A percentile compares a stretch with the other conserved stretches of the same genome.
Evolutionary conservation across 1,140 invertebrate species (phyloP).

Genomic region (fruit fly (Drosophila melanogaster)): DNA sequence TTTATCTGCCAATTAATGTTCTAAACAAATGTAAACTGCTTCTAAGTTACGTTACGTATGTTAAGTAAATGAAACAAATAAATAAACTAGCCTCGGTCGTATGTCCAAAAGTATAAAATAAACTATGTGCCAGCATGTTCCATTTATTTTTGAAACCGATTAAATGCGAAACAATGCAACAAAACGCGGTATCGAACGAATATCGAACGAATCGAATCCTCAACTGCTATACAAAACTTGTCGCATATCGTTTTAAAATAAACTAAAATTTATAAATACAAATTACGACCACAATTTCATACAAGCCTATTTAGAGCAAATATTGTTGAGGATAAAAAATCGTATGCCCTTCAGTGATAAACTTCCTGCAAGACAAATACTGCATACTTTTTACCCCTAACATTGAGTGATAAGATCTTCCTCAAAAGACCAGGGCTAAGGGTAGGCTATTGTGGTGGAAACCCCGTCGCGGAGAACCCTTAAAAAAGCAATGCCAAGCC

Average conservation of each 20-base stretch:
- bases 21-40: conserved; percentile 77
- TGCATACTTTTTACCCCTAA: background rate
- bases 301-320: too few relatives aligned
- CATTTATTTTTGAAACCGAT: conserved; percentile 35
- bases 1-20: conserved; percentile 79
- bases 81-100: conserved; percentile 74
- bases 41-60: conserved; percentile 74
- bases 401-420: conserved; percentile 9
- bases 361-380: too few relatives aligned
- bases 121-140: conserved; percentile 16
- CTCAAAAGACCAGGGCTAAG: conserved; percentile 15
- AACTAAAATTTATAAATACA: conserved; percentile 48
- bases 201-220: conserved; percentile 2
- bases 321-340: too few relatives aligned
- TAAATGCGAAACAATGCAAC: conserved; percentile 52
- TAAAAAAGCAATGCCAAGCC: conserved; percentile 18
- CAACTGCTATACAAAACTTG: conserved; percentile 23
- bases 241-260: conserved; percentile 62
- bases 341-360: too few relatives aligned
- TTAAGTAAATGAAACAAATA: conserved; percentile 77
- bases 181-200: conserved; percentile 5
- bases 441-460: conserved; percentile 14
- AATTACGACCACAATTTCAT: too few relatives aligned
- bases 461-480: conserved; percentile 10
- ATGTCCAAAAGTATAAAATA: conserved; percentile 53